phyloP scores from a whole-genome alignment of 2,113 vertebrate genomes.

The Charina bottae region DNA sequence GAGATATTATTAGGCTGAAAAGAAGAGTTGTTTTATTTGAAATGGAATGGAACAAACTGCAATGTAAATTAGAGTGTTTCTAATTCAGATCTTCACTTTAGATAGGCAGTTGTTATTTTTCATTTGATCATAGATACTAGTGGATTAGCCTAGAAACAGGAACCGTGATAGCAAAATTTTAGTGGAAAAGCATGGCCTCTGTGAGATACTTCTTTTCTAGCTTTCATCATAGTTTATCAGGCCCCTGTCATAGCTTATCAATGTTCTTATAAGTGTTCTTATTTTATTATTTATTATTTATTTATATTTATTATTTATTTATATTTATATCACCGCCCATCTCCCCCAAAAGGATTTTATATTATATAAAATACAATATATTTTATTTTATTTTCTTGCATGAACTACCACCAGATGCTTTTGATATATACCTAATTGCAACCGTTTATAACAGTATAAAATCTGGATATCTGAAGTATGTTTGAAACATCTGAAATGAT shows the following conservation, averaged over 20 bases:
- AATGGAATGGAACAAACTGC: background rate
- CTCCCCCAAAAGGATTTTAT: no score
- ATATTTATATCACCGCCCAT: no score
- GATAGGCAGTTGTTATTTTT: background rate
- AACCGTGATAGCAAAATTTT: background rate
- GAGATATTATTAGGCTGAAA: background rate
- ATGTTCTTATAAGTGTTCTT: background rate
- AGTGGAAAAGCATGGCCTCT: background rate
- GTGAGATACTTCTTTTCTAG: background rate
- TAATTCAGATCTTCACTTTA: background rate
- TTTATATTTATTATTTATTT: no score
- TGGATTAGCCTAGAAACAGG: background rate
- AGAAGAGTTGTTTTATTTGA: background rate
- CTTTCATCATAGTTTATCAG: background rate
- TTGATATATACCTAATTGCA: slow-evolving; percentile 7
- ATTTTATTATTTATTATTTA: no score
- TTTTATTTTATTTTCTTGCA: background rate
- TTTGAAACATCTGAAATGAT: slow-evolving; percentile 4
- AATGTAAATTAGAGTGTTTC: background rate
- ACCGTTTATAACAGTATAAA: slow-evolving; percentile 4
- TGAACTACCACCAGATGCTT: background rate
- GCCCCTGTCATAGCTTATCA: background rate
- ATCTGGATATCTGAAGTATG: background rate
- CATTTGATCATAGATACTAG: background rate
- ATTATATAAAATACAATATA: no score